Evolutionary conservation across 2,797 vertebrate genomes (phyloP).

Genomic region (Halcyon badia): DNA sequence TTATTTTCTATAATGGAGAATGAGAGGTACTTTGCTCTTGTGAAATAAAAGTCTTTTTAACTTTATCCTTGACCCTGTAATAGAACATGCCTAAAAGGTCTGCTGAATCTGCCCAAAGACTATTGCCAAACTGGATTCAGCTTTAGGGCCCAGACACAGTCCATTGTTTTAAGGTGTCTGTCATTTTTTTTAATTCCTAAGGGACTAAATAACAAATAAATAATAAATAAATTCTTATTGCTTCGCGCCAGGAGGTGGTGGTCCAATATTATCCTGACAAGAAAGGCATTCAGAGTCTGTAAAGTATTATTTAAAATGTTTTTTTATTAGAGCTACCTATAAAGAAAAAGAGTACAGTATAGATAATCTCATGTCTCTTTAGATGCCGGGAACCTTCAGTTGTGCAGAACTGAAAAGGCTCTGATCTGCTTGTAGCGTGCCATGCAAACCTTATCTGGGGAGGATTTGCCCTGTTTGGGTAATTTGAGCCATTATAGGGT

Average conservation of each 20-base stretch:
- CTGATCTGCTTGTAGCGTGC: fast-evolving
- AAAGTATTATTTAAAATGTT: not conserved
- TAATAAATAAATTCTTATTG: no score
- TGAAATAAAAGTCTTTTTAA: not conserved
- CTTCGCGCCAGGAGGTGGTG: not conserved
- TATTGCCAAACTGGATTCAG: not conserved
- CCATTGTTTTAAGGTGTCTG: not conserved
- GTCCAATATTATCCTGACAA: not conserved
- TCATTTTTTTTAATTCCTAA: not conserved
- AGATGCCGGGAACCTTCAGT: not conserved
- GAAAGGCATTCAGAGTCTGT: not conserved
- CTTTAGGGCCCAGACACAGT: not conserved
- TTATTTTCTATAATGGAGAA: not conserved
- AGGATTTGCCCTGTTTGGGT: not conserved
- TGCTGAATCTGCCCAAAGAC: not conserved
- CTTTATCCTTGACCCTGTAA: not conserved
- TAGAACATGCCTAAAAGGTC: not conserved
- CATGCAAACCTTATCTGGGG: fast-evolving
- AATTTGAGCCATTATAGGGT: not conserved
- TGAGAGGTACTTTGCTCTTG: not conserved
- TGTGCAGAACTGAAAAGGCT: not conserved
- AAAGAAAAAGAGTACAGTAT: not conserved
- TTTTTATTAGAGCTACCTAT: not conserved
- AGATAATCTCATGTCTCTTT: not conserved
- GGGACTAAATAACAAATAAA: no score